Conservation (phyloP, 92 coral and sea anemone genomes). For the Paramuricea clavata region DNA sequence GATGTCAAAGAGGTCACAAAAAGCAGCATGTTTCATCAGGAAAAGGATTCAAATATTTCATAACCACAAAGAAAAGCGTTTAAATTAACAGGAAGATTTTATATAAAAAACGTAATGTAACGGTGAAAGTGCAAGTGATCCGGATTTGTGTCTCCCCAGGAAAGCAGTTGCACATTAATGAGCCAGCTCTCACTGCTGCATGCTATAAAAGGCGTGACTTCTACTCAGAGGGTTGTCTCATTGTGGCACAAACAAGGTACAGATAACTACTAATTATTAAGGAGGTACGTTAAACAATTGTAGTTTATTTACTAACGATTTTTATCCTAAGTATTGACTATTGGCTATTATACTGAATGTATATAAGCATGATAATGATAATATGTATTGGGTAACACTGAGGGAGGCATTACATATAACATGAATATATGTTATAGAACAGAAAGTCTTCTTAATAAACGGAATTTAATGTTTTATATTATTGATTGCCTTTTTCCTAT, state of each 20-base stretch:
- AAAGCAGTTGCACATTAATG: neutral
- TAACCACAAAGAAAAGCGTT: neutral
- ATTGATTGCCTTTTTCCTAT: too few species aligned
- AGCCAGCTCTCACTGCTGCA: neutral
- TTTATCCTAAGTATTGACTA: neutral
- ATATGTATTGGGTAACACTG: too few species aligned
- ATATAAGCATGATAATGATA: too few species aligned
- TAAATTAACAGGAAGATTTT: neutral
- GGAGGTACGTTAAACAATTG: neutral
- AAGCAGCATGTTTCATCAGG: slow-evolving; percentile 26
- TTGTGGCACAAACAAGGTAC: slow-evolving; percentile 3
- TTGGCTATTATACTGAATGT: too few species aligned
- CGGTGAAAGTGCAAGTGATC: slow-evolving; percentile 2
- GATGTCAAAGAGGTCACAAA: neutral
- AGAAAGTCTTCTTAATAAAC: too few species aligned
- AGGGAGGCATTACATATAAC: too few species aligned
- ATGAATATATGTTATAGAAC: too few species aligned
- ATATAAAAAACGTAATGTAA: neutral
- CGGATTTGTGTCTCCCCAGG: slow-evolving; percentile 9
- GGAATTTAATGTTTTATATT: too few species aligned
- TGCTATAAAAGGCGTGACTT: slow-evolving; percentile 15
- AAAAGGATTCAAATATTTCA: neutral
- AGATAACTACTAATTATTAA: neutral
- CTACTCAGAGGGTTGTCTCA: neutral
- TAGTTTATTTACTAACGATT: neutral